Base-by-base conservation (phyloP, 1,140 invertebrate genomes). In the Ladona fulva region DNA sequence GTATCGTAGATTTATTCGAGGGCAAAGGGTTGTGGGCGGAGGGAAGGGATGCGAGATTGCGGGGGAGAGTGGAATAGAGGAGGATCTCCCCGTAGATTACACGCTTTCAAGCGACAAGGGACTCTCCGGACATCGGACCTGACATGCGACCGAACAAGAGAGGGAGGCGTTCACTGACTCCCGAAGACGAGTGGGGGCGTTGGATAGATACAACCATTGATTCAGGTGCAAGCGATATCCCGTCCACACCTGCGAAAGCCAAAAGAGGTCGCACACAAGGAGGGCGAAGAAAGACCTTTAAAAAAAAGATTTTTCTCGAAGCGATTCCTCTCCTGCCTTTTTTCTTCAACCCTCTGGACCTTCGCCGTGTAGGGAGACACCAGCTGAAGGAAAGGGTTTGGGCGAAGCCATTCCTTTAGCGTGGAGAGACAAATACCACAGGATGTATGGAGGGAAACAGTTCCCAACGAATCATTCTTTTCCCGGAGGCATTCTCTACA, bases 101-200 rank as follows among this genome's bases (percentile, higher is more conserved):
- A 81, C 81, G 83, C 82, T 83, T 83, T 84, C 83, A 80, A 78
- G 80, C 66, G 77, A 78, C 80, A 80, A 77, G 81, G 82, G 82
- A 81, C 82, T 81, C 83, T 81, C 78, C 79, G 80, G 81, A 52
- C 44, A 52, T 19, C 10, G 44, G 44, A 19, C 10, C 44, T 11
- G 44, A 52, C 44, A 19, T 52, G 44, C 12, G 52, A 66, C 1
- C 3, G 52, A 6, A 66, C 5, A 66, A 66, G 52, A 3, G n/a
- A 22, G 52, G 52, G 16, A 22, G 52, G 52, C 52, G 52, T 22
- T 16, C 14, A 66, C 1, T 16, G 16, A 66, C 52, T 66, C 14
- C 52, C 5, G 19, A 19, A 10, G 44, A 52, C 44, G 44, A 52
- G 10, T 11, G 19, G 44, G 44, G 19, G 44, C 10, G 52, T 66